These are phyloP conservation scores for Napeogenes sylphis DNA, from an alignment of 2,888 invertebrate genomes.

Conservation along the genomic window DNA sequence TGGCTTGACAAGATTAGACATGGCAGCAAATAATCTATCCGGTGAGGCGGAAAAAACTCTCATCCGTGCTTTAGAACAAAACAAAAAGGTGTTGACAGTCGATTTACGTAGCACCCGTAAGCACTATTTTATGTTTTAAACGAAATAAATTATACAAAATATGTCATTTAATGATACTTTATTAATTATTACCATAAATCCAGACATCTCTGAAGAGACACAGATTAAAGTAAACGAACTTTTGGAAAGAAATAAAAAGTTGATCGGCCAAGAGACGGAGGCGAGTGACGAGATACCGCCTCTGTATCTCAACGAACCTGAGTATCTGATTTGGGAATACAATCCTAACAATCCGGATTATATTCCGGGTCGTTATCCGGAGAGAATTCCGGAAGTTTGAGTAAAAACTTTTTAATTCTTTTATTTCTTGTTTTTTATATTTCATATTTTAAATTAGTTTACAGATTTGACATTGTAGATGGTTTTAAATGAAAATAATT, in stretches of 20 bases:
- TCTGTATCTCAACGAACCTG: conserved; percentile 67
- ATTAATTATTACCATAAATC: conserved; percentile 24
- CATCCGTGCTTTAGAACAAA: conserved; percentile 57
- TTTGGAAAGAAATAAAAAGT: conserved; percentile 63
- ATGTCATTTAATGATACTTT: too few relatives aligned
- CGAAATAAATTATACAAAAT: too few relatives aligned
- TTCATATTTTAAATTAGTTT: background rate
- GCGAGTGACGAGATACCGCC: conserved; percentile 69
- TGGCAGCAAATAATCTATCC: conserved; percentile 78
- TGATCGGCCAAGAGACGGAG: conserved; percentile 58
- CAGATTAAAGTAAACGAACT: conserved; percentile 61
- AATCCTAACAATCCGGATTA: conserved; percentile 70
- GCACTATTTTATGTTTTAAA: conserved; percentile 30
- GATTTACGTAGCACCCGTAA: conserved; percentile 67
- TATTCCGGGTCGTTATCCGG: conserved; percentile 64
- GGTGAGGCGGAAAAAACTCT: conserved; percentile 74
- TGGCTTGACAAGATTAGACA: conserved; percentile 72
- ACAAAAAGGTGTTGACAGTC: conserved; percentile 55
- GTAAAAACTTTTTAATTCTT: background rate
- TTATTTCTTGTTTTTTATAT: background rate
- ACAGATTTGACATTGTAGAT: too few relatives aligned
- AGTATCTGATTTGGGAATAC: conserved; percentile 73
- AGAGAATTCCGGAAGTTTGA: conserved; percentile 58
- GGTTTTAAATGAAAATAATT: too few relatives aligned
- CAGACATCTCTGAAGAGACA: conserved; percentile 69